Base-by-base conservation (phyloP, 2,888 invertebrate species). In the Anoncus sp. region DNA sequence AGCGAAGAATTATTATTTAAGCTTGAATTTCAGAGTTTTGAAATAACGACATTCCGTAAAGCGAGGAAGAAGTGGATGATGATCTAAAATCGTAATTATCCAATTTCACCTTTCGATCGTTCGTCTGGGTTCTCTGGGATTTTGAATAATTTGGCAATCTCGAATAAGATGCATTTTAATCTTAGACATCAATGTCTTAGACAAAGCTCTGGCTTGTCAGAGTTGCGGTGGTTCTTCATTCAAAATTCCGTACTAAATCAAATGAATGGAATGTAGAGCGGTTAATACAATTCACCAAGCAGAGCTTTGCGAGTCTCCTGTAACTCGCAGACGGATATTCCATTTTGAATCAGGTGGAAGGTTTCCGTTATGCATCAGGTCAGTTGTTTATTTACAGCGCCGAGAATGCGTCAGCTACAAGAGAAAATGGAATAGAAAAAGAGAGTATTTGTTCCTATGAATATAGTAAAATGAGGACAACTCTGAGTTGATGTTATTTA, bases 351-450 rank as follows among this genome's bases (percentile, higher is more conserved):
- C 10, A 24, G n/a, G 27, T 24, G 20, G 16, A n/a, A 22, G 63
- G 63, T 59, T 49, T 40, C 38, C 49, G 24, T 59, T 24, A 16
- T 7, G 27, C 53, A 45, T 47, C 27, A 31, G 35, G 24, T 55
- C 1, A 10, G 9, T 24, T 22, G 22, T 38, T 31, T 49, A 49
- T 59, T 55, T 31, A 31, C 6, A 40, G 35, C 31, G 3, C 7
- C 12, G 10, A 16, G 24, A 12, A 51, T 18, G 10, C 27, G 51
- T 51, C 43, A 16, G 49, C 12, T n/a, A 27, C n/a, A 49, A 47
- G 16, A 47, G 24, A 6, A 57, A 57, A n/a, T n/a, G n/a, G n/a
- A n/a, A n/a, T n/a, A n/a, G n/a, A n/a, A n/a, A n/a, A n/a, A n/a
- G n/a, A n/a, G n/a, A n/a, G n/a, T n/a, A n/a, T n/a, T n/a, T n/a